phyloP scores from a whole-genome alignment of 2,113 vertebrate genomes.

The Carollia perspicillata region DNA sequence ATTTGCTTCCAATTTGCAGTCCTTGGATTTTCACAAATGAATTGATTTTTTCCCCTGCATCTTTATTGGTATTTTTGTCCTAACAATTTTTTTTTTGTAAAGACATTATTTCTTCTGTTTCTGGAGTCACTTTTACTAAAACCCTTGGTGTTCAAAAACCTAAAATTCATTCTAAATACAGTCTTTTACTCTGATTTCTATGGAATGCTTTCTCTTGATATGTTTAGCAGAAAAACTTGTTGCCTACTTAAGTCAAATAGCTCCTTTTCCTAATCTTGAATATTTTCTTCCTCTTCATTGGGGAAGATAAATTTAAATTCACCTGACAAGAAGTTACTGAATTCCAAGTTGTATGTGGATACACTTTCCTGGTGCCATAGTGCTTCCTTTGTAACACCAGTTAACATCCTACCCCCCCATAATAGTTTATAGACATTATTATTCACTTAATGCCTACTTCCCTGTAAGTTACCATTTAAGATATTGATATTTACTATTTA shows the following conservation, averaged over 20 bases:
- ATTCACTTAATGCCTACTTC: background rate
- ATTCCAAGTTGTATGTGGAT: background rate
- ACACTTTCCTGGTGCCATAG: background rate
- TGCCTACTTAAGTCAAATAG: background rate
- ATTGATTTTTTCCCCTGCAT: background rate
- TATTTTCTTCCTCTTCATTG: background rate
- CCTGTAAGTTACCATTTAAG: background rate
- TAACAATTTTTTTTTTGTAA: background rate
- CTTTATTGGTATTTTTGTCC: background rate
- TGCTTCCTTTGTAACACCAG: background rate
- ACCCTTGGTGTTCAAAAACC: background rate
- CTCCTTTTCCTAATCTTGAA: background rate
- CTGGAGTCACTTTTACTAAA: background rate
- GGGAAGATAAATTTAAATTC: background rate
- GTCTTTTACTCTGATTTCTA: slow-evolving; percentile 15
- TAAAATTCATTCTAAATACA: background rate
- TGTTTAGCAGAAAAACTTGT: background rate
- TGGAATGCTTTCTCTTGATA: background rate
- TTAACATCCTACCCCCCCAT: background rate
- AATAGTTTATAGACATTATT: background rate
- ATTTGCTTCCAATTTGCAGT: background rate
- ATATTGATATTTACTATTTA: background rate
- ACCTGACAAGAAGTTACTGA: background rate
- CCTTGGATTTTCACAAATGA: background rate
- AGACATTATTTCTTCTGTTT: background rate